These are phyloP conservation scores for Ooceraea biroi DNA, from an alignment of 1,140 invertebrate genomes.

Conservation along the genomic window DNA sequence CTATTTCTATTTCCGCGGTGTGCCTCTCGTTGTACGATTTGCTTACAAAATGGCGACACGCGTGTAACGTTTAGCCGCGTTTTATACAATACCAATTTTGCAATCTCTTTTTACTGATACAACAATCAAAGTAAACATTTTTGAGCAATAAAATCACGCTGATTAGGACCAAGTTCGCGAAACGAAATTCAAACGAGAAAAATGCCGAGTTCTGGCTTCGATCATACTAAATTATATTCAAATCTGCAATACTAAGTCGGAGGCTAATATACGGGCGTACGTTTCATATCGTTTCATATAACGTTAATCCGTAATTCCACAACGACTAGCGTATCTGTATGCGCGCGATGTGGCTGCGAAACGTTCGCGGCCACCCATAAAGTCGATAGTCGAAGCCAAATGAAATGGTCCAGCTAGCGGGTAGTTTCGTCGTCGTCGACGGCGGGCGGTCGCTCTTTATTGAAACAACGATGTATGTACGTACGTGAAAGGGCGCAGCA, in stretches of 20 bases:
- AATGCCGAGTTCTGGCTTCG: not conserved
- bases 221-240: conserved; percentile 33
- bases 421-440: conserved; percentile 19
- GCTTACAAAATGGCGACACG: too few relatives aligned
- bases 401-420: conserved; percentile 40
- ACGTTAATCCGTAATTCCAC: conserved; percentile 46
- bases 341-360: conserved; percentile 14
- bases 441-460: conserved; percentile 13
- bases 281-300: conserved; percentile 20
- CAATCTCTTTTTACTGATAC: too few relatives aligned
- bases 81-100: too few relatives aligned
- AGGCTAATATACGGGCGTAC: too few relatives aligned
- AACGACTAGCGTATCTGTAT: conserved; percentile 15
- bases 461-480: conserved; percentile 26
- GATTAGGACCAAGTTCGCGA: too few relatives aligned
- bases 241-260: conserved; percentile 9
- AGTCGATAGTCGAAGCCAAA: conserved; percentile 53
- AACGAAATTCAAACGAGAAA: not conserved
- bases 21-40: too few relatives aligned
- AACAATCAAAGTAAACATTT: too few relatives aligned
- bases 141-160: conserved; percentile 38
- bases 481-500: conserved; percentile 21
- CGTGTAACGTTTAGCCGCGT: not conserved
- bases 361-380: conserved; percentile 29
- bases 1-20: too few relatives aligned